Evolutionary conservation across 2,113 vertebrate genomes (phyloP).

Genomic region (Nesospiza acunhae): DNA sequence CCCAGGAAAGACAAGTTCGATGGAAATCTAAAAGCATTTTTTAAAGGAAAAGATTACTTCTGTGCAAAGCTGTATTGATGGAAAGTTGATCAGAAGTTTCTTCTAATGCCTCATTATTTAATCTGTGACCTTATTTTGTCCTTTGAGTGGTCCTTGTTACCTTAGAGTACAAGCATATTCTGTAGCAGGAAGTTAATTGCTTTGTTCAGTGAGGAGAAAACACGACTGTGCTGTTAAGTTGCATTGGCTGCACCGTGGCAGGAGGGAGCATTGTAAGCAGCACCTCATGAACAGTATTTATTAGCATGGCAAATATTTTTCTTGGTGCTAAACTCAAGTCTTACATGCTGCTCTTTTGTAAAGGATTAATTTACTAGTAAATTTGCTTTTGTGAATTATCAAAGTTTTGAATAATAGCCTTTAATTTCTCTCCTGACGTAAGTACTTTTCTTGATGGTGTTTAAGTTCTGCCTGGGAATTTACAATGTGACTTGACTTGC

Average conservation of each 20-base stretch:
- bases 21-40: neutral
- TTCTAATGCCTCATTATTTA: neutral
- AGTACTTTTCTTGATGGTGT: neutral
- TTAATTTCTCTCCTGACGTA: constrained; percentile 7
- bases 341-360: neutral
- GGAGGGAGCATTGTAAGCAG: neutral
- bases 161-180: neutral
- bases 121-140: neutral
- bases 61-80: neutral
- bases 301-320: neutral
- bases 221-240: neutral
- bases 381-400: neutral
- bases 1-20: neutral
- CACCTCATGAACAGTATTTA: neutral
- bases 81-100: neutral
- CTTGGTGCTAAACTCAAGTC: neutral
- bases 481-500: neutral
- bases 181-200: neutral
- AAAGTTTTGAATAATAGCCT: neutral
- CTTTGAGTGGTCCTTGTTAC: neutral
- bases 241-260: neutral
- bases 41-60: neutral
- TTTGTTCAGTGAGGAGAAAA: neutral
- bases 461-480: neutral
- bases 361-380: neutral